Percentiles rank a stretch among this genome's conserved stretches.
Evolutionary conservation across 2,888 invertebrate species (phyloP).

Genomic region (Ennomos fuscantarius): DNA sequence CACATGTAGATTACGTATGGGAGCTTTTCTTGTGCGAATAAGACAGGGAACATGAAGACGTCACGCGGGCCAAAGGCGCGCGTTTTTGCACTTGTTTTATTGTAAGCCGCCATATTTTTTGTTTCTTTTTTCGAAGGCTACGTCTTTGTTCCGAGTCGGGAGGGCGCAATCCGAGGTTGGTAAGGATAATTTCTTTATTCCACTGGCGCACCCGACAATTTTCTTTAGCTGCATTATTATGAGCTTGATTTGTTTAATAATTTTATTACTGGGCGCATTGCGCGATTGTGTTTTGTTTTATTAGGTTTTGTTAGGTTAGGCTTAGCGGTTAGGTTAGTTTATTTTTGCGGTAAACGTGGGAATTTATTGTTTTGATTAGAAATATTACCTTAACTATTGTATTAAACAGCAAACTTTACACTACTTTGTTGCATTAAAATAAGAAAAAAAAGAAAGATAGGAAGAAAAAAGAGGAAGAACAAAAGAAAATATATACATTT

Average conservation of each 20-base stretch:
- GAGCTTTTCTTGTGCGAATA: constrained; percentile 62
- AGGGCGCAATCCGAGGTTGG: constrained; percentile 71
- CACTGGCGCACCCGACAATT: constrained; percentile 79
- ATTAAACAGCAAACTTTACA: no score
- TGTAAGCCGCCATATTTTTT: constrained; percentile 59
- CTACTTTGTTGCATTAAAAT: no score
- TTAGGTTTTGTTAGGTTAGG: constrained; percentile 56
- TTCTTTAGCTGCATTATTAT: constrained; percentile 80
- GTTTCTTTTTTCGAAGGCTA: constrained; percentile 70
- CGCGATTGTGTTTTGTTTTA: constrained; percentile 56
- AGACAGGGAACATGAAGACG: constrained; percentile 81
- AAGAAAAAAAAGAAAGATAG: no score
- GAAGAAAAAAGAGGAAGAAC: no score
- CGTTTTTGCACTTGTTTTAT: constrained; percentile 83
- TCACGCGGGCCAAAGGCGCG: constrained; percentile 81
- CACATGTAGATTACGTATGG: constrained; percentile 44
- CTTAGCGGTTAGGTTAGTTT: constrained; percentile 48
- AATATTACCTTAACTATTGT: background rate
- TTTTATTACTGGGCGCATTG: constrained; percentile 79
- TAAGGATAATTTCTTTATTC: constrained; percentile 85
- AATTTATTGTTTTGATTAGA: constrained; percentile 17
- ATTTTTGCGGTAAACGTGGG: constrained; percentile 42
- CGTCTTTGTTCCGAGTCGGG: constrained; percentile 80
- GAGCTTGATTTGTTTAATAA: constrained; percentile 85
- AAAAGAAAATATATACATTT: no score